Evolutionary conservation across 2,113 vertebrate species (phyloP).

Genomic region (Dissostichus mawsoni): DNA sequence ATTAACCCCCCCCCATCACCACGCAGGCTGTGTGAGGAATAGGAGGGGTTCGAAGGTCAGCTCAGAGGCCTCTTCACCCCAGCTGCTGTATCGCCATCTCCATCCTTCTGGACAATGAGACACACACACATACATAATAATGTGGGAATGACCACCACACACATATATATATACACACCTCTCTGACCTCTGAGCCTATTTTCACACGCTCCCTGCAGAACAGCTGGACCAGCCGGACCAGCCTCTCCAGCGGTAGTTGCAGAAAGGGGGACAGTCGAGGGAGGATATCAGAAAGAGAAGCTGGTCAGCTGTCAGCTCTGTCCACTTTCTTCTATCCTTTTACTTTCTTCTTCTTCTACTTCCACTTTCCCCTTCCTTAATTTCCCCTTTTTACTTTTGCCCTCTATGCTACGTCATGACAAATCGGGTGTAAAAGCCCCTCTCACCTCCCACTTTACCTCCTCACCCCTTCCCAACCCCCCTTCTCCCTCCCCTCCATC

Average conservation of each 20-base stretch:
- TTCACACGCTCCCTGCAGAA: conserved; percentile 90
- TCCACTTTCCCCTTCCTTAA: too few species aligned
- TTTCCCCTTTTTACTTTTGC: conserved; percentile 12
- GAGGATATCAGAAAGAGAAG: not conserved
- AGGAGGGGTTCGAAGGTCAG: conserved; percentile 65
- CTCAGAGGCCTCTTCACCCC: conserved; percentile 66
- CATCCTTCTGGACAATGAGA: conserved; percentile 65
- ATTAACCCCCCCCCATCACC: conserved; percentile 56
- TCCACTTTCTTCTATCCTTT: not conserved
- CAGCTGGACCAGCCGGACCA: conserved; percentile 92
- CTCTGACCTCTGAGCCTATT: conserved; percentile 78
- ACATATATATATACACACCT: conserved; percentile 18
- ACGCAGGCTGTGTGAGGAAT: conserved; percentile 46
- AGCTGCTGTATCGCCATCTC: conserved; percentile 70
- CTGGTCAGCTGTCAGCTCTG: not conserved
- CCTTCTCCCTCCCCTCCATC: conserved; percentile 77
- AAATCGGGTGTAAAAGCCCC: conserved; percentile 81
- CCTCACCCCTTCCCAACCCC: conserved; percentile 75
- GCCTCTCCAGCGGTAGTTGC: conserved; percentile 31
- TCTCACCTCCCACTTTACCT: conserved; percentile 56
- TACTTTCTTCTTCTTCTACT: not conserved
- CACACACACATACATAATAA: conserved; percentile 45
- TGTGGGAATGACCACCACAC: conserved; percentile 42
- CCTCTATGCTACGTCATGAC: conserved; percentile 80
- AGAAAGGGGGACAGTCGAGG: not conserved